These are phyloP conservation scores for Pantherophis vulpinus DNA, from an alignment of 2,797 vertebrate genomes.

Conservation along the genomic window DNA sequence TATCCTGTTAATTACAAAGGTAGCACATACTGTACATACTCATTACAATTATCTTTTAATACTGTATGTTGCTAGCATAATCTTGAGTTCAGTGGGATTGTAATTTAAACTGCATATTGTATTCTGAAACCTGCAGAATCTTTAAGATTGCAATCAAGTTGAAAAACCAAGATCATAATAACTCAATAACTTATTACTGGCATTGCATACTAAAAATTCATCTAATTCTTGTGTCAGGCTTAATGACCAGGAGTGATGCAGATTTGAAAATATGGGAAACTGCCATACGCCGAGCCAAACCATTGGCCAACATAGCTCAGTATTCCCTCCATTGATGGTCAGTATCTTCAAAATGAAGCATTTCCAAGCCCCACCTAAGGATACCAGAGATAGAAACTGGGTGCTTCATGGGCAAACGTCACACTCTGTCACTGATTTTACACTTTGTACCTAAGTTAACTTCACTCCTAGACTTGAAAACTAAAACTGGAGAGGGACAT, in stretches of 20 bases:
- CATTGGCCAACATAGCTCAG: not conserved
- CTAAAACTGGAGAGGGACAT: not conserved
- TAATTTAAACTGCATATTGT: not conserved
- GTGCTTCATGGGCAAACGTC: not conserved
- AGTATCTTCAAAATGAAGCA: not conserved
- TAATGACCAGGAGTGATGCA: constrained; percentile 34
- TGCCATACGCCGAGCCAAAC: not conserved
- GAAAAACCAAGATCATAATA: not conserved
- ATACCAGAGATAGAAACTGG: not conserved
- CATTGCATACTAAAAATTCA: constrained; percentile 19
- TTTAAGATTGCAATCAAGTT: not conserved
- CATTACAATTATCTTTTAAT: not conserved
- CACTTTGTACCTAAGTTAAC: not conserved
- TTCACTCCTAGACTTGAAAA: not conserved
- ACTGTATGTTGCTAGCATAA: not conserved
- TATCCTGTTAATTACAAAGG: not conserved
- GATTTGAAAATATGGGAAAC: constrained; percentile 6
- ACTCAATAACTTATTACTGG: constrained; percentile 12
- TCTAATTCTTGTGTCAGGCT: not conserved
- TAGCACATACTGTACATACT: not conserved
- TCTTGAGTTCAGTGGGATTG: not conserved
- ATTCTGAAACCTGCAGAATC: not conserved
- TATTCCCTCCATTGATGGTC: not conserved
- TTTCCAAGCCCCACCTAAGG: not conserved
- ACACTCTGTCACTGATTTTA: not conserved